Conservation (phyloP, 2,113 vertebrate species). For the Calidris pugnax region DNA sequence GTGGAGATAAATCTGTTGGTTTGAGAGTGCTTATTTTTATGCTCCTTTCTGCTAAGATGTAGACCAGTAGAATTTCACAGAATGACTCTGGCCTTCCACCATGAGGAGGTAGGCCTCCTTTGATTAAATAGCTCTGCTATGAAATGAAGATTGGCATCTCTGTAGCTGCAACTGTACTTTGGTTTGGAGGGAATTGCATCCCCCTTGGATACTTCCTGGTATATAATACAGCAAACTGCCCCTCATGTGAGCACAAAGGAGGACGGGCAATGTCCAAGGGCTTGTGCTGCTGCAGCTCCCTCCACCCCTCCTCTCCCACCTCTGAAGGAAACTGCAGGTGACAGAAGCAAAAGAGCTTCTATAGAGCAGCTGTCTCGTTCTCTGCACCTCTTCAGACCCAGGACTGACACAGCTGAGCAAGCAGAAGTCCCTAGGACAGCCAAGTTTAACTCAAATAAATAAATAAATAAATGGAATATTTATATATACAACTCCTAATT, state of each 20-base stretch:
- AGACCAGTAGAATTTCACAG: neutral
- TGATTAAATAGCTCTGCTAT: neutral
- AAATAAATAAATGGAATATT: neutral
- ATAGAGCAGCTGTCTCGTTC: neutral
- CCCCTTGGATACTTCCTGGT: neutral
- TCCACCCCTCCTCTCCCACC: neutral
- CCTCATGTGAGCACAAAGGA: neutral
- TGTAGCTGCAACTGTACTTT: neutral
- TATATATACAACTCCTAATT: neutral
- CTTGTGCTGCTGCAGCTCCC: neutral
- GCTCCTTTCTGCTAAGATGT: neutral
- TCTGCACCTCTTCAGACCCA: neutral
- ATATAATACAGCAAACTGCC: neutral
- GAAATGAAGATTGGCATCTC: neutral
- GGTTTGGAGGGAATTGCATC: neutral
- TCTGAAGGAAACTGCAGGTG: neutral
- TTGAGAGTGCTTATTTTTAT: neutral
- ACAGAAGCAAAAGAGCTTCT: neutral
- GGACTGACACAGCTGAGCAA: neutral
- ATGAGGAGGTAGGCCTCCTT: neutral
- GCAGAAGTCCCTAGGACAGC: neutral
- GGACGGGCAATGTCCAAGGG: accelerated
- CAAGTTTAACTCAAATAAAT: neutral
- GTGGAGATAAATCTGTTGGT: neutral
- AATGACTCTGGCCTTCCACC: neutral